phyloP scores from a whole-genome alignment of 1,140 invertebrate species.

The Dendrolimus kikuchii region DNA sequence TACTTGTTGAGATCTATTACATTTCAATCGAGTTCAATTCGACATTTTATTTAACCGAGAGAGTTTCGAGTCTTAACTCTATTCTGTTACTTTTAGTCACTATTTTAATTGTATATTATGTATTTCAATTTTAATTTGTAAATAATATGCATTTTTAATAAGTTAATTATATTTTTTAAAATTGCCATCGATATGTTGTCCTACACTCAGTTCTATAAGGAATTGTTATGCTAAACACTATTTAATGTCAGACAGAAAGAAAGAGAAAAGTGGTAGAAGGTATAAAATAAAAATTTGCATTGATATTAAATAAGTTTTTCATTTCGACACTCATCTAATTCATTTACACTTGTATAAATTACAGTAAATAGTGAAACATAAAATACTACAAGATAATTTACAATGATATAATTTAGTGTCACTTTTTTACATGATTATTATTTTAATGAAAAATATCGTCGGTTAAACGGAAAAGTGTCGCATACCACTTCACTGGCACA shows the following conservation, averaged over 20 bases:
- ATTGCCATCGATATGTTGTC: conserved; percentile 64
- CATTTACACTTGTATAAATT: not conserved
- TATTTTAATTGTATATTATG: conserved; percentile 70
- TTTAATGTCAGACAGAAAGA: conserved; percentile 50
- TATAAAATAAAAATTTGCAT: conserved; percentile 68
- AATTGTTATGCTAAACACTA: conserved; percentile 55
- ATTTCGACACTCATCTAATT: conserved; percentile 21
- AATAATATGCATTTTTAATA: conserved; percentile 51
- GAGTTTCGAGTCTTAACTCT: conserved; percentile 7
- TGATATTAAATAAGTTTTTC: conserved; percentile 46
- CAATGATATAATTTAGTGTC: conserved; percentile 41
- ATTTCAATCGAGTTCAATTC: conserved; percentile 17
- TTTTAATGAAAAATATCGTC: not conserved
- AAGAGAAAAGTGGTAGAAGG: conserved; percentile 39
- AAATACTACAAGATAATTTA: conserved; percentile 37
- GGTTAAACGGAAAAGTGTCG: too few relatives aligned
- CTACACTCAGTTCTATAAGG: conserved; percentile 51
- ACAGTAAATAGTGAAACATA: conserved; percentile 21
- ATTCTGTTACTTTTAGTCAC: conserved; percentile 56
- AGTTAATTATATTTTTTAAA: conserved; percentile 64
- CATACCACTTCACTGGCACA: too few relatives aligned
- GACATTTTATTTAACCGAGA: conserved; percentile 2
- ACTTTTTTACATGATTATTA: conserved; percentile 35
- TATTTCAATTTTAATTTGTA: conserved; percentile 64
- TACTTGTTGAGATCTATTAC: conserved; percentile 6